phyloP scores from a whole-genome alignment of 2,888 invertebrate species.

The Athetis lepigone region DNA sequence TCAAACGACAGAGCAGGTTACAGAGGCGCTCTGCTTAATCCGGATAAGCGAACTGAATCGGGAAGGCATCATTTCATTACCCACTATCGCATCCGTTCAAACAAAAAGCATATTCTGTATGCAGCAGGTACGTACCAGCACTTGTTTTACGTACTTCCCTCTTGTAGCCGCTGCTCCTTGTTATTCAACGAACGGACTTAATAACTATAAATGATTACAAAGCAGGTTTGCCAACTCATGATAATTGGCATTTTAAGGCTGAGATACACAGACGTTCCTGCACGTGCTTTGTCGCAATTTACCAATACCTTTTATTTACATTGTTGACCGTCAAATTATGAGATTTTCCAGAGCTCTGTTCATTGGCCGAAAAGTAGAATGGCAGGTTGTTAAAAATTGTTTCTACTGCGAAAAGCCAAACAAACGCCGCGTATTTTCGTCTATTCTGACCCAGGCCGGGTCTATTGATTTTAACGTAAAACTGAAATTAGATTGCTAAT shows the following conservation, averaged over 20 bases:
- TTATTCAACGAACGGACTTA: constrained; percentile 30
- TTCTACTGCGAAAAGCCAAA: background rate
- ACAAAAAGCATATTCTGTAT: constrained; percentile 73
- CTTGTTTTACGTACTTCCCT: constrained; percentile 43
- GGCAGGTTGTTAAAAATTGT: background rate
- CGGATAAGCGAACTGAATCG: constrained; percentile 79
- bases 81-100: constrained; percentile 77
- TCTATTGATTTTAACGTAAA: constrained; percentile 39
- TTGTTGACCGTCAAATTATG: too few relatives aligned
- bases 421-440: background rate
- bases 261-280: too few relatives aligned
- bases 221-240: background rate
- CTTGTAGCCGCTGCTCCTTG: constrained; percentile 49
- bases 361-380: too few relatives aligned
- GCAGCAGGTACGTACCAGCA: constrained; percentile 51
- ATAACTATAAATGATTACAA: background rate
- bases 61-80: constrained; percentile 80
- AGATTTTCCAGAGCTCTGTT: background rate
- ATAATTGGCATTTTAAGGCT: too few relatives aligned
- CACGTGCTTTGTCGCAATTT: too few relatives aligned
- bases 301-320: too few relatives aligned
- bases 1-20: constrained; percentile 80
- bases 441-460: constrained; percentile 25
- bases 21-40: constrained; percentile 79
- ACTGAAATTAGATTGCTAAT: constrained; percentile 34